phyloP scores from a whole-genome alignment of 2,113 vertebrate genomes.

The Serilophus lunatus region DNA sequence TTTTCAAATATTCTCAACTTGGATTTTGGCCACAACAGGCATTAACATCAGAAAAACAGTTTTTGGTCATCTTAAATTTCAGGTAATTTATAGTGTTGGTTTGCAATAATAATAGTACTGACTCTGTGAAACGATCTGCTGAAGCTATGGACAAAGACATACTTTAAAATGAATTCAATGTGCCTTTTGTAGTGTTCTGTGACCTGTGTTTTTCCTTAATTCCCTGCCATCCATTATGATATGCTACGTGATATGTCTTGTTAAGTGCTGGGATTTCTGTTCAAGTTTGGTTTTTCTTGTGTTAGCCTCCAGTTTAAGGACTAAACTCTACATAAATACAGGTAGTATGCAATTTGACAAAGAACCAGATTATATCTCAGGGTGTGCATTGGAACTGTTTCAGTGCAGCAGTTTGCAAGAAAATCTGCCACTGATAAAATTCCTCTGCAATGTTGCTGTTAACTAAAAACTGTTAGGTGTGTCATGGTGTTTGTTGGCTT shows the following conservation, averaged over 20 bases:
- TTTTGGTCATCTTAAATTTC: not conserved
- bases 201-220: not conserved
- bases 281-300: not conserved
- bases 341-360: not conserved
- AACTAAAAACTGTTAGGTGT: not conserved
- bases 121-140: not conserved
- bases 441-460: not conserved
- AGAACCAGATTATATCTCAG: not conserved
- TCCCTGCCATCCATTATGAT: not conserved
- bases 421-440: not conserved
- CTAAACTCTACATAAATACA: not conserved
- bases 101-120: not conserved
- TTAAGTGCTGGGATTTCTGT: not conserved
- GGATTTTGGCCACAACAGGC: not conserved
- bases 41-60: not conserved
- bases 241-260: not conserved
- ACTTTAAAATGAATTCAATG: not conserved
- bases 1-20: not conserved
- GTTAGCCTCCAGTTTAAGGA: not conserved
- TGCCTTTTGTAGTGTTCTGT: not conserved
- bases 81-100: not conserved
- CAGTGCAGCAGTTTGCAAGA: not conserved
- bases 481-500: not conserved
- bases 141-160: not conserved
- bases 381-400: not conserved